Evolutionary conservation across 2,888 invertebrate species (phyloP).

Genomic region (Spisula solida): DNA sequence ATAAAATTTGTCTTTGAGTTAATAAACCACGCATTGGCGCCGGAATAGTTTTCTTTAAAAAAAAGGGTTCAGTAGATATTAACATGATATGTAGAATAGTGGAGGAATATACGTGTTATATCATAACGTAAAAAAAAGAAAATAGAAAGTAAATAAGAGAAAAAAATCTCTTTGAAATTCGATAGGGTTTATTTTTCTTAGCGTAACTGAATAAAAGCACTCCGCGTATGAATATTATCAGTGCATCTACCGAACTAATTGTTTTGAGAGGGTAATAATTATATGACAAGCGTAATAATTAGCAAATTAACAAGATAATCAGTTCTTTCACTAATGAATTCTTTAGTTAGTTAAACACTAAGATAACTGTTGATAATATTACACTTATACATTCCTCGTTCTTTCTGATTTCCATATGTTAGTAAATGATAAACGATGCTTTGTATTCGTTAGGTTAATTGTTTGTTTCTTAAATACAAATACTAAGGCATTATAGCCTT

Average conservation of each 20-base stretch:
- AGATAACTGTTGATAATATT: background rate
- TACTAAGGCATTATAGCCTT: no score
- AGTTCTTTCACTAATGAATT: constrained; percentile 51
- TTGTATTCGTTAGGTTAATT: background rate
- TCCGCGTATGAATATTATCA: constrained; percentile 61
- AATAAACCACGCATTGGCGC: background rate
- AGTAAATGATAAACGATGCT: background rate
- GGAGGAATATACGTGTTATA: background rate
- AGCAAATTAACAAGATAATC: constrained; percentile 60
- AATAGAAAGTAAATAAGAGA: constrained; percentile 35
- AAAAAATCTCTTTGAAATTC: constrained; percentile 51
- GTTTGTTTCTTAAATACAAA: no score
- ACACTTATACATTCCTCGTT: background rate
- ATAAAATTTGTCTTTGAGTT: constrained; percentile 20
- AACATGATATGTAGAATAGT: background rate
- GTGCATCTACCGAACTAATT: constrained; percentile 61
- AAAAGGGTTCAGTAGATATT: background rate
- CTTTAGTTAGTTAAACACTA: background rate
- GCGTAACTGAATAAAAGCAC: constrained; percentile 41
- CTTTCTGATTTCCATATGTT: background rate
- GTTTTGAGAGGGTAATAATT: constrained; percentile 63
- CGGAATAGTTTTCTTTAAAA: background rate
- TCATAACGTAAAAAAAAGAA: constrained; percentile 23
- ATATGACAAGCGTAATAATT: constrained; percentile 53
- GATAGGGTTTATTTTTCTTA: constrained; percentile 48